Percentiles rank a stretch among this genome's conserved stretches.
phyloP scores from a whole-genome alignment of 2,888 invertebrate species.

The Sialis fuliginosa region DNA sequence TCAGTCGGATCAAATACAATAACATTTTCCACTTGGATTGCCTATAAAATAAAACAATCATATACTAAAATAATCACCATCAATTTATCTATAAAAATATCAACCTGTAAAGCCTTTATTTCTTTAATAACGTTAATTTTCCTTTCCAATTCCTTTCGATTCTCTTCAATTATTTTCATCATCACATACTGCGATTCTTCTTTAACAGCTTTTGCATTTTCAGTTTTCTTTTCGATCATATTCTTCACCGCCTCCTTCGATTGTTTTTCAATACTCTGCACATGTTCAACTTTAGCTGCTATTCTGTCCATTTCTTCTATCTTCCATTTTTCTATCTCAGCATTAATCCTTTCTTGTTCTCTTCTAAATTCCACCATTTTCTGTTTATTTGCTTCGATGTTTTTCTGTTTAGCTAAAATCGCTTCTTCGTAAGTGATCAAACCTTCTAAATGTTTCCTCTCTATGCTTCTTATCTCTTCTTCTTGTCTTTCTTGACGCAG shows the following conservation, averaged over 20 bases:
- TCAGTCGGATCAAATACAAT: conserved; percentile 38
- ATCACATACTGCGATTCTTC: conserved; percentile 27
- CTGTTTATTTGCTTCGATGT: conserved; percentile 28
- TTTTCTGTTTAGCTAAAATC: conserved; percentile 32
- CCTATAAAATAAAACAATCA: background rate
- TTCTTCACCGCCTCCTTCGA: conserved; percentile 32
- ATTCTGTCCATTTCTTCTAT: conserved; percentile 29
- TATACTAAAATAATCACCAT: background rate
- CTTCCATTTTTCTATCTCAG: conserved; percentile 33
- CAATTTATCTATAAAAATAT: background rate
- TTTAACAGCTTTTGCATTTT: conserved; percentile 27
- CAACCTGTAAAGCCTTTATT: conserved; percentile 21
- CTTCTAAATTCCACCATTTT: conserved; percentile 31
- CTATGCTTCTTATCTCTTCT: conserved; percentile 31
- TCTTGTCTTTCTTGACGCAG: conserved; percentile 29
- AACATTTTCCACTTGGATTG: background rate
- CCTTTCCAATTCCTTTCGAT: conserved; percentile 20
- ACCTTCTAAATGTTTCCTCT: conserved; percentile 38
- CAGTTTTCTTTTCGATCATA: conserved; percentile 33
- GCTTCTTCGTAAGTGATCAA: conserved; percentile 40
- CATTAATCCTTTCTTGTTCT: conserved; percentile 29
- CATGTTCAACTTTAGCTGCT: conserved; percentile 28
- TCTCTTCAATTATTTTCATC: conserved; percentile 16
- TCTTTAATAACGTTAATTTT: conserved; percentile 25
- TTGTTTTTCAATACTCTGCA: conserved; percentile 26